A percentile compares a stretch with the other conserved stretches of the same genome.
Evolutionary conservation across 2,113 vertebrate species (phyloP).

Genomic region (Procavia capensis): DNA sequence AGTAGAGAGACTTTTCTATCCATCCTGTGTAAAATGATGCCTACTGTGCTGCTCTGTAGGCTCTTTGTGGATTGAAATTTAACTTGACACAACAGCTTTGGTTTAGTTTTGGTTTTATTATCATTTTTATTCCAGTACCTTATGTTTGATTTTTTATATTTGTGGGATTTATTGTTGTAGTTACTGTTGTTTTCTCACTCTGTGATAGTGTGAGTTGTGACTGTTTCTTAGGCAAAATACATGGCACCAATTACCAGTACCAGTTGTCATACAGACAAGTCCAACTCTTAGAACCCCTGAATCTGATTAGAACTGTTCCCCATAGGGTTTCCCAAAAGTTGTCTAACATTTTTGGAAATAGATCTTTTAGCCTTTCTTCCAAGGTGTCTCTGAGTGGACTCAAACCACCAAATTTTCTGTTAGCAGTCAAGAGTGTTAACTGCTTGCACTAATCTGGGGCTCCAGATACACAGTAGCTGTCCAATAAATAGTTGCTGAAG

Average conservation of each 20-base stretch:
- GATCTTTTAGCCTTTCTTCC: background rate
- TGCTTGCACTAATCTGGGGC: no score
- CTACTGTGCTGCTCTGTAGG: no score
- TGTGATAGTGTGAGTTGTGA: background rate
- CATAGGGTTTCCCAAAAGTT: background rate
- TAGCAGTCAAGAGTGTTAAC: no score
- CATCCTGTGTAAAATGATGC: background rate
- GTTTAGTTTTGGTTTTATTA: no score
- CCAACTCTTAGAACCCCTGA: background rate
- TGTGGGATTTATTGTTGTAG: background rate
- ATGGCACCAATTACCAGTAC: background rate
- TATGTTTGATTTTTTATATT: background rate
- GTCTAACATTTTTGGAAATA: background rate
- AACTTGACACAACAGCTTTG: no score
- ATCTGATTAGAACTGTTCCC: background rate
- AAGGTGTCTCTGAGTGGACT: no score
- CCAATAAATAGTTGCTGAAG: background rate
- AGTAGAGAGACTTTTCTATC: background rate
- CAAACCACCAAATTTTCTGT: no score
- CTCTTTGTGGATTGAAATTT: no score
- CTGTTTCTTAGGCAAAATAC: background rate
- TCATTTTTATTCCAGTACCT: background rate
- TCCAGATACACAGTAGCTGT: background rate
- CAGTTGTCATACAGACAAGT: background rate
- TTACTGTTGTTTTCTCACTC: background rate